Evolutionary conservation across 2,888 invertebrate genomes (phyloP).

Genomic region (Lasioglossum leucozonium): DNA sequence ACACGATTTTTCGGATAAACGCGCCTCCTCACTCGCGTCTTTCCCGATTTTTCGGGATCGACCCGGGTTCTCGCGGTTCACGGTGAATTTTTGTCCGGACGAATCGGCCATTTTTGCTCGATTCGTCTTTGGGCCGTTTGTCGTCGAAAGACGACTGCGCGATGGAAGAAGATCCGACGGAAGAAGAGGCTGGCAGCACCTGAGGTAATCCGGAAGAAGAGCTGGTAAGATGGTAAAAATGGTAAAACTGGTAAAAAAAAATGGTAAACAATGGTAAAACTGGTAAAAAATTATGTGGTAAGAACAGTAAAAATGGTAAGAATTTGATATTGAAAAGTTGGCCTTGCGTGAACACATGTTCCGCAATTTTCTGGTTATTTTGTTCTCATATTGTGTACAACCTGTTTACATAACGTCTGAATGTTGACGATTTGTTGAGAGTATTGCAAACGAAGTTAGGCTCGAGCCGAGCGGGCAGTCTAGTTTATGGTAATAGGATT

Average conservation of each 20-base stretch:
- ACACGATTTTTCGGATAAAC: not conserved
- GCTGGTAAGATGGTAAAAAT: not conserved
- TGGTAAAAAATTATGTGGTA: not conserved
- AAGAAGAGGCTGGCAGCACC: slow-evolving; percentile 15
- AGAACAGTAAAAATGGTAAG: slow-evolving; percentile 8
- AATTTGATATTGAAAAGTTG: slow-evolving; percentile 38
- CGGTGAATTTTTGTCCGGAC: not conserved
- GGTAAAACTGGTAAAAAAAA: not conserved
- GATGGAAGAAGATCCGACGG: not conserved
- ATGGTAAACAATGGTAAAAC: not conserved
- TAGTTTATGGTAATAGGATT: slow-evolving; percentile 55
- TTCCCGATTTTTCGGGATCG: not conserved
- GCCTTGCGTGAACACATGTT: not conserved
- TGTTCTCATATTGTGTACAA: not conserved
- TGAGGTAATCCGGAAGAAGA: slow-evolving; percentile 7
- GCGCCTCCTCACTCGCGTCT: too few species aligned
- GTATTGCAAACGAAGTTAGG: slow-evolving; percentile 23
- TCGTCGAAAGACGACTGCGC: not conserved
- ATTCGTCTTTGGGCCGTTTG: not conserved
- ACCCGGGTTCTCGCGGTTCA: not conserved
- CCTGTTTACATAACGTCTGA: slow-evolving; percentile 9
- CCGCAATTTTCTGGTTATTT: slow-evolving; percentile 17
- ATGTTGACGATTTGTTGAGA: not conserved
- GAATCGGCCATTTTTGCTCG: slow-evolving; percentile 28
- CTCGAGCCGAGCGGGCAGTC: not conserved